Base-by-base conservation (phyloP, 2,888 invertebrate species). In the Lymantria dispar region DNA sequence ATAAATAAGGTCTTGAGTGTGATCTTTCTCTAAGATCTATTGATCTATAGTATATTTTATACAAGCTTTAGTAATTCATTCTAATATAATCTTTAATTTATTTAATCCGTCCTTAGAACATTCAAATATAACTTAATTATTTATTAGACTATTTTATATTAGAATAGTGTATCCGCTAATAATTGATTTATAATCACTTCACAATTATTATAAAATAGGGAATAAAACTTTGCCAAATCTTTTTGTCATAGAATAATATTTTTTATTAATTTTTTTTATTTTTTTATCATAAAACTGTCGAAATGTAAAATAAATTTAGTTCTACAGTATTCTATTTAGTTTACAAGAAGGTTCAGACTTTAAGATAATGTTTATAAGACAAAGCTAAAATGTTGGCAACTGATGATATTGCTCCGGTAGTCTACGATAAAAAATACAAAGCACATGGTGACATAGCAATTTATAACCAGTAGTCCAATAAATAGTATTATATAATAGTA, bases 311-410 rank as follows among this genome's bases (percentile, higher is more conserved):
- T 29, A 0, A 51, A 47, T 3, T n/a, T 43, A 1, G 2, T 43
- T 47, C 33, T 47, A 47, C 47, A 22, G 2, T 13, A 38, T 13
- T 43, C 29, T 42, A 43, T 43, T 14, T 11, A 41, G 15, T 52
- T 12, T 12, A 44, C 44, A 41, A 47, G 47, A 51, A 41, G 41
- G 37, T 39, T 52, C 47, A 52, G 51, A 52, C 47, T 52, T 52
- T 47, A 51, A 51, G 47, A 45, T 37, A 47, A 1, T 22, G 22
- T 22, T 22, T 22, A 22, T 22, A 22, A 22, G 5, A 22, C 22
- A n/a, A n/a, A n/a, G 47, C 8, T 38, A 43, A 46, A 7, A 46
- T 37, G 30, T 11, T 33, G 43, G 36, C 8, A 22, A 22, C 22
- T 22, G 22, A 22, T 22, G 45, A 40, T 10, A 22, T 45, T 52